Evolutionary conservation across 2,888 invertebrate species (phyloP).

Genomic region (Stenchaetothrips biformis): DNA sequence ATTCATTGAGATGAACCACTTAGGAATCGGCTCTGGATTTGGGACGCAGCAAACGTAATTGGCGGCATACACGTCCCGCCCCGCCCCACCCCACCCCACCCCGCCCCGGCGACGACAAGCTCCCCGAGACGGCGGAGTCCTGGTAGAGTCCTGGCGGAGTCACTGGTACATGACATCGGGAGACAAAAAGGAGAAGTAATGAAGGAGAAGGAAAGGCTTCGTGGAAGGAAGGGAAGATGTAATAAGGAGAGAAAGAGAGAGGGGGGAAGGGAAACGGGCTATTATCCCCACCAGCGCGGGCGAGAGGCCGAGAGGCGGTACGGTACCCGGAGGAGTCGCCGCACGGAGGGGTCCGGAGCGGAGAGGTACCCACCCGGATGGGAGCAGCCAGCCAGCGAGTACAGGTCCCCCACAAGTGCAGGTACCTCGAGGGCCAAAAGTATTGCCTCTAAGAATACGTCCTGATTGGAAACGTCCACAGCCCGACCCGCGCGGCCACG

Average conservation of each 20-base stretch:
- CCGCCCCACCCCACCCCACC: not conserved
- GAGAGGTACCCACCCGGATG: too few relatives aligned
- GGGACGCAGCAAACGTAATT: too few relatives aligned
- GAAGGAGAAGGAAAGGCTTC: not conserved
- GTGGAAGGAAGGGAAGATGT: too few relatives aligned
- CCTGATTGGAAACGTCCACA: too few relatives aligned
- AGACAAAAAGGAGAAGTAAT: not conserved
- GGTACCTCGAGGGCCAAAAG: too few relatives aligned
- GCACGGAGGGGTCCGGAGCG: too few relatives aligned
- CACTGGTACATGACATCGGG: not conserved
- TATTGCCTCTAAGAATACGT: too few relatives aligned
- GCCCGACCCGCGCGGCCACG: too few relatives aligned
- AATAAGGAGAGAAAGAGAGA: not conserved
- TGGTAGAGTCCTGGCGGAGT: not conserved
- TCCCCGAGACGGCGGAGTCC: not conserved
- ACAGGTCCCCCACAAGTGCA: too few relatives aligned
- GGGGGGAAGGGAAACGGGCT: slow-evolving; percentile 15
- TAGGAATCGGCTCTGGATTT: too few relatives aligned
- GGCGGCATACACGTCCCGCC: not conserved
- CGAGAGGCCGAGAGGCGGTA: not conserved
- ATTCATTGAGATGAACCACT: too few relatives aligned
- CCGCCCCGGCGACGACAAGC: not conserved
- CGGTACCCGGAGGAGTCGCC: not conserved
- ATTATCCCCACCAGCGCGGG: slow-evolving; percentile 1
- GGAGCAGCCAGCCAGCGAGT: too few relatives aligned